Conservation (phyloP, 2,888 invertebrate species). For the Drosophila affinis region DNA sequence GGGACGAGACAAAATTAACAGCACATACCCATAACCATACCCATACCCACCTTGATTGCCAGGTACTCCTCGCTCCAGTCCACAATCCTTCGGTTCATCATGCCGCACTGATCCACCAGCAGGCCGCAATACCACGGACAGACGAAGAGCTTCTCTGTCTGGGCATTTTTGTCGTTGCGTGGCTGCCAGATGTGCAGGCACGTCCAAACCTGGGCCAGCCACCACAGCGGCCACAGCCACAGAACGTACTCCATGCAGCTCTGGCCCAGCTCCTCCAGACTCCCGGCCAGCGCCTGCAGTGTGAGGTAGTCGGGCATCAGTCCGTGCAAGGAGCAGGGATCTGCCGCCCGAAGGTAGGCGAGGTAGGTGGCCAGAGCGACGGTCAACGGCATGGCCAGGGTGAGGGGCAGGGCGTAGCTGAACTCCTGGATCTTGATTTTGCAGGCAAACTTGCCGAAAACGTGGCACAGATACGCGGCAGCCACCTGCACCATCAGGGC, state of each 20-base stretch:
- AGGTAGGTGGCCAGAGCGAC: constrained; percentile 88
- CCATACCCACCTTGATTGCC: constrained; percentile 83
- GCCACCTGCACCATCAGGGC: constrained; percentile 88
- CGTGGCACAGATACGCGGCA: constrained; percentile 88
- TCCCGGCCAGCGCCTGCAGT: constrained; percentile 89
- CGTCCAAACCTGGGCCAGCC: constrained; percentile 94
- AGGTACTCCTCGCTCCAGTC: constrained; percentile 85
- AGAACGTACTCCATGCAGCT: constrained; percentile 87
- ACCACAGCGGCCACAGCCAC: constrained; percentile 92
- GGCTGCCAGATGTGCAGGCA: constrained; percentile 94
- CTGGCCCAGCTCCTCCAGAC: constrained; percentile 85
- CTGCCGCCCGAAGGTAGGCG: constrained; percentile 87
- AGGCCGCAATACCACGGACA: constrained; percentile 93
- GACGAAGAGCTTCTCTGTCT: constrained; percentile 92
- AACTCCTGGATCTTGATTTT: constrained; percentile 95
- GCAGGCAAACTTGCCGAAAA: constrained; percentile 91
- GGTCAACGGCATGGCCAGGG: constrained; percentile 90
- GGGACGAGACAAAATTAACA: constrained; percentile 15
- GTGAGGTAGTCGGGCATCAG: constrained; percentile 92
- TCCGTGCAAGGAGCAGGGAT: constrained; percentile 88
- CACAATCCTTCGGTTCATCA: constrained; percentile 91
- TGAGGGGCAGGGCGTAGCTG: constrained; percentile 93
- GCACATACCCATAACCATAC: not conserved
- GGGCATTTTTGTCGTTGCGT: constrained; percentile 91
- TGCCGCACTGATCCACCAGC: constrained; percentile 92